Percentiles rank a stretch among this genome's conserved stretches.
Conservation (phyloP, 30 jellyfish, hydroid and myxozoan genomes). For the Hydra vulgaris region DNA sequence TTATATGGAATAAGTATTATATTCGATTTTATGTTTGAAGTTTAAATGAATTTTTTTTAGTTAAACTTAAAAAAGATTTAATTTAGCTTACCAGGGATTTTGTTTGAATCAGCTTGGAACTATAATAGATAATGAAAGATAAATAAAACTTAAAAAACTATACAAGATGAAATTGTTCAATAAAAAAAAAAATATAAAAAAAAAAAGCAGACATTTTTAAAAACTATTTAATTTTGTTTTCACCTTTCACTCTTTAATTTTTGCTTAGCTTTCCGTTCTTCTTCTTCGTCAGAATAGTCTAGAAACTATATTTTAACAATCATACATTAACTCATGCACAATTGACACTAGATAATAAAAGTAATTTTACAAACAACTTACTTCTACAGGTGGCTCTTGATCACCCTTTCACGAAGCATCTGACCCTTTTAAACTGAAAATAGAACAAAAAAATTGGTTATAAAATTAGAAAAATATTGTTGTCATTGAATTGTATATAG, state of each 20-base stretch:
- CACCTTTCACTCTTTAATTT: slow-evolving; percentile 9
- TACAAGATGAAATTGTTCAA: not conserved
- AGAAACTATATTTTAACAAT: slow-evolving; percentile 29
- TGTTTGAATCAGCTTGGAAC: not conserved
- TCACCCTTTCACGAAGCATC: slow-evolving; percentile 91
- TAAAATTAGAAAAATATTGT: not conserved
- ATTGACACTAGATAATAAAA: too few relatives aligned
- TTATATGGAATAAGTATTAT: too few relatives aligned
- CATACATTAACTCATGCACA: too few relatives aligned
- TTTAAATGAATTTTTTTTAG: too few relatives aligned
- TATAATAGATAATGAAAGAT: not conserved
- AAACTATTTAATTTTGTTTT: too few relatives aligned
- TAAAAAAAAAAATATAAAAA: too few relatives aligned
- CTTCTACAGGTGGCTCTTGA: slow-evolving; percentile 88
- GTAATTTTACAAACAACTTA: slow-evolving; percentile 7
- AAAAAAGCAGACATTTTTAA: too few relatives aligned
- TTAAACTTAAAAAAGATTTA: too few relatives aligned
- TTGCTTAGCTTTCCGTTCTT: slow-evolving; percentile 55
- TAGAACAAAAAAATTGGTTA: not conserved
- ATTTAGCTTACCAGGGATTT: not conserved
- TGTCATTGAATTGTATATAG: too few relatives aligned
- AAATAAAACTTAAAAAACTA: not conserved
- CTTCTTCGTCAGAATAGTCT: slow-evolving; percentile 93
- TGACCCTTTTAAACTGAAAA: slow-evolving; percentile 74
- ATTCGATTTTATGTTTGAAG: too few relatives aligned